These are phyloP conservation scores for Speoplatyrhinus poulsoni DNA, from an alignment of 2,113 vertebrate species.

Conservation along the genomic window DNA sequence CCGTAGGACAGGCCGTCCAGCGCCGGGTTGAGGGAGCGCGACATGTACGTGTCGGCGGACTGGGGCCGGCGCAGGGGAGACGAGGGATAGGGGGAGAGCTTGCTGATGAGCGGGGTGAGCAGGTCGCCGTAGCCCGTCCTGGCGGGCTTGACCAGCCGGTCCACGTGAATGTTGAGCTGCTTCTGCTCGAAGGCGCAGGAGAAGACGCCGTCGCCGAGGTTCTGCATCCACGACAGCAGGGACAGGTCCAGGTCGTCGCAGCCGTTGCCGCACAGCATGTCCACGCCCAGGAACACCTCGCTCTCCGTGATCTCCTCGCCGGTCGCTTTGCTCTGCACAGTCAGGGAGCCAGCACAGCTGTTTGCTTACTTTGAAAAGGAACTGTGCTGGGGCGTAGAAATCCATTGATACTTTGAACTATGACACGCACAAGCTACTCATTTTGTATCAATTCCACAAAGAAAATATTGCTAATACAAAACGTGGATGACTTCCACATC, in stretches of 20 bases:
- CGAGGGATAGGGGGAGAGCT: constrained; percentile 92
- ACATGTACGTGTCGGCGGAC: constrained; percentile 97
- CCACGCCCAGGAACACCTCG: constrained; percentile 93
- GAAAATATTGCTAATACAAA: too few species aligned
- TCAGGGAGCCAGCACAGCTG: neutral
- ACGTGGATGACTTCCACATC: too few species aligned
- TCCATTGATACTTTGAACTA: too few species aligned
- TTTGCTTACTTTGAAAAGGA: neutral
- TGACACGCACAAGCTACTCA: too few species aligned
- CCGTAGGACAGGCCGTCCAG: constrained; percentile 92
- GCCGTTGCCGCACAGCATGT: constrained; percentile 94
- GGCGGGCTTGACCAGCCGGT: constrained; percentile 92
- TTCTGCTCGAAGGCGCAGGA: constrained; percentile 98
- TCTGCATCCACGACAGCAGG: constrained; percentile 96
- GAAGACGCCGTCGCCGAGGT: constrained; percentile 89
- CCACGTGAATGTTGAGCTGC: constrained; percentile 95
- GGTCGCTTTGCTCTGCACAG: constrained; percentile 87
- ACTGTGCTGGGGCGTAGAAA: too few species aligned
- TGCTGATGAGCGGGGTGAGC: constrained; percentile 94
- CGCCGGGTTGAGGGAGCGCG: constrained; percentile 93
- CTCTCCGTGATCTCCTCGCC: constrained; percentile 97
- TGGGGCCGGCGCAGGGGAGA: constrained; percentile 93
- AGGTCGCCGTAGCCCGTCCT: constrained; percentile 92
- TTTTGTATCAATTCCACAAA: too few species aligned
- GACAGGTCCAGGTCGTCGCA: constrained; percentile 97